Percentiles rank a stretch among this genome's conserved stretches.
These are phyloP conservation scores for Umimayanthus kanabou DNA, from an alignment of 92 coral and sea anemone genomes.

Conservation along the genomic window DNA sequence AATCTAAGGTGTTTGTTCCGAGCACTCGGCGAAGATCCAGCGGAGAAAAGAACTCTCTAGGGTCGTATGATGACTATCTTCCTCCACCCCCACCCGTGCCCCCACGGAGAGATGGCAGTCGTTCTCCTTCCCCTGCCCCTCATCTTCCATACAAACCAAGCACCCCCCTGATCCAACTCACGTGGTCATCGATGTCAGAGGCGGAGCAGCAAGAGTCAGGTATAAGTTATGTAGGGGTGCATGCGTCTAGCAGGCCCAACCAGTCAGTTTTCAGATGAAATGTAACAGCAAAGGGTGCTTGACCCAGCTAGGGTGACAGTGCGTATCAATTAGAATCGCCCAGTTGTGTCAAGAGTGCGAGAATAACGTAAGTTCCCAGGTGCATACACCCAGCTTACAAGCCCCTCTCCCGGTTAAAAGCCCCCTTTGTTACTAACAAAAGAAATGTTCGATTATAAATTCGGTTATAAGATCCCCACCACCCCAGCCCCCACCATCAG, in stretches of 20 bases:
- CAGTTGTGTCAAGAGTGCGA: not conserved
- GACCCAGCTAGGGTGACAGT: not conserved
- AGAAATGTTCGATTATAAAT: no score
- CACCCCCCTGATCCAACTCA: slow-evolving; percentile 36
- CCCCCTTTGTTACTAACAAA: no score
- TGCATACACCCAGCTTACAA: no score
- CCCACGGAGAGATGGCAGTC: slow-evolving; percentile 74
- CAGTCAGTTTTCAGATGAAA: no score
- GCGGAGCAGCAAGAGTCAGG: slow-evolving; percentile 14
- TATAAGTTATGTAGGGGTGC: not conserved
- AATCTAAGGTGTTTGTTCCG: slow-evolving; percentile 1
- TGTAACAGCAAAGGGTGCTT: no score
- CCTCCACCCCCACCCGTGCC: slow-evolving; percentile 88
- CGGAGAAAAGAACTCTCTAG: not conserved
- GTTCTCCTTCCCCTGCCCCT: slow-evolving; percentile 48
- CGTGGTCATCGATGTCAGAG: not conserved
- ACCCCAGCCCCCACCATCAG: no score
- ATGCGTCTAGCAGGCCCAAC: no score
- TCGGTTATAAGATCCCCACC: no score
- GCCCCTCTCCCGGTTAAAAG: no score
- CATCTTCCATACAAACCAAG: not conserved
- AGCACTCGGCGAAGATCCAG: slow-evolving; percentile 12
- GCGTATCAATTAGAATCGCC: not conserved
- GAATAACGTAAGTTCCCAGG: no score
- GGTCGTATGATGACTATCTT: not conserved